Conservation (phyloP, 1,140 invertebrate species). For the Drosophila chauvacae region DNA sequence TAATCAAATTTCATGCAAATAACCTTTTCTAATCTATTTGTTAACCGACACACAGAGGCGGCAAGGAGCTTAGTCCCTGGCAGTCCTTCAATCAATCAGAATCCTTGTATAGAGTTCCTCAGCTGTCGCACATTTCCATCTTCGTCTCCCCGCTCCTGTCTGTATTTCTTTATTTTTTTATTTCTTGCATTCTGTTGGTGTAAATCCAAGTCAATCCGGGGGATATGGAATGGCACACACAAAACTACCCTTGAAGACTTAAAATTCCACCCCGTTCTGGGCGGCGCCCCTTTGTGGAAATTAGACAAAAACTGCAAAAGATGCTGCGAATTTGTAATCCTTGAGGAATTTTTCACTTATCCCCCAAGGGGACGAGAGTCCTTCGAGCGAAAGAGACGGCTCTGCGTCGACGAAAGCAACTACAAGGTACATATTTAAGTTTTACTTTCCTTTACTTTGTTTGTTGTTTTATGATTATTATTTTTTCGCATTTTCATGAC, state of each 20-base stretch:
- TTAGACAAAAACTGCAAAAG: slow-evolving; percentile 76
- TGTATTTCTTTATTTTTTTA: background rate
- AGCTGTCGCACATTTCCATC: slow-evolving; percentile 56
- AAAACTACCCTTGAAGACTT: slow-evolving; percentile 45
- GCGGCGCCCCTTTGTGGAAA: slow-evolving; percentile 51
- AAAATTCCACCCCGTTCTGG: slow-evolving; percentile 37
- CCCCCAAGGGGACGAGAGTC: slow-evolving; percentile 54
- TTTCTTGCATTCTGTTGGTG: slow-evolving; percentile 46
- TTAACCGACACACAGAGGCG: slow-evolving; percentile 55
- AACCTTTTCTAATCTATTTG: slow-evolving; percentile 72
- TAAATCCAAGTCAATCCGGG: slow-evolving; percentile 75
- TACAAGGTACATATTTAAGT: slow-evolving; percentile 74
- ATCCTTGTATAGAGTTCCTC: slow-evolving; percentile 53
- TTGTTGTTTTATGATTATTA: slow-evolving; percentile 50
- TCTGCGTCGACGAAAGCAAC: slow-evolving; percentile 27
- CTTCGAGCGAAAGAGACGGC: slow-evolving; percentile 4
- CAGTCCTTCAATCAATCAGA: slow-evolving; percentile 62
- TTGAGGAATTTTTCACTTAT: slow-evolving; percentile 79
- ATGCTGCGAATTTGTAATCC: slow-evolving; percentile 81
- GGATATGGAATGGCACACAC: slow-evolving; percentile 52
- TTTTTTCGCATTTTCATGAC: slow-evolving; percentile 53
- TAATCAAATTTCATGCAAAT: slow-evolving; percentile 76
- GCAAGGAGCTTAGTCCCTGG: slow-evolving; percentile 41
- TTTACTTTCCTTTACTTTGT: slow-evolving; percentile 67
- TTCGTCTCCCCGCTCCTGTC: slow-evolving; percentile 8